Base-by-base conservation (phyloP, 2,113 vertebrate genomes). In the Hucho hucho region DNA sequence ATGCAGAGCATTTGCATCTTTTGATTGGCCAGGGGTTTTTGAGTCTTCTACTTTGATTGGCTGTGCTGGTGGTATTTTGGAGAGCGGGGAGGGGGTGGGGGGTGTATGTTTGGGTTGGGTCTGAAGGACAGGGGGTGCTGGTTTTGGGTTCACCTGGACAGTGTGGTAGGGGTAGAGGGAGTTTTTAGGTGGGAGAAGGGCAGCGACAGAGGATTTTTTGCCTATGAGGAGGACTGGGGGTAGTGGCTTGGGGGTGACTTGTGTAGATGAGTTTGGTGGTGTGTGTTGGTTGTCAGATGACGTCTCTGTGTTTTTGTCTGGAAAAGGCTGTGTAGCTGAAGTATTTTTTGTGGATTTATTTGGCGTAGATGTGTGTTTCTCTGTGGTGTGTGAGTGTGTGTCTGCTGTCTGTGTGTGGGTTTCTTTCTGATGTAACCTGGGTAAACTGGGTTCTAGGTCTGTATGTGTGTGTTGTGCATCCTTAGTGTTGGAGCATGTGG, bases 141-240 rank as follows among this genome's bases (percentile, higher is more conserved):
- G 78, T 81, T 85, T 87, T 20, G 64, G 47, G 64, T 69, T 68
- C 47, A 46, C 20, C 20, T 64, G 47, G 43, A 53, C 18, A 16
- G 82, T 77, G 25, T 0, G 3, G 22, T 71, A 49, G 14, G 64
- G 7, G 24, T 81, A 64, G 0, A 82, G 83, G 26, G 79, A 81
- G 46, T 81, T 77, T 79, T 89, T 87, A 6, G 70, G 75, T 20
- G 88, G 86, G 13, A 85, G 77, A 47, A 78, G 68, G 24, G 91
- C 86, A 3, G 75, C 82, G 69, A 72, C 69, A 69, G 72, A 75
- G 26, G 77, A 61, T 68, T 86, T 81, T 22, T 74, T 58, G 66
- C 83, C 80, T 12, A 4, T 78, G 59, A 78, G 75, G 72, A 75
- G 63, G 2, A 73, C 81, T 37, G 85, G 65, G 61, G 71, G 75